phyloP scores from a whole-genome alignment of 2,113 vertebrate genomes.

The Campylomormyrus tamandua region DNA sequence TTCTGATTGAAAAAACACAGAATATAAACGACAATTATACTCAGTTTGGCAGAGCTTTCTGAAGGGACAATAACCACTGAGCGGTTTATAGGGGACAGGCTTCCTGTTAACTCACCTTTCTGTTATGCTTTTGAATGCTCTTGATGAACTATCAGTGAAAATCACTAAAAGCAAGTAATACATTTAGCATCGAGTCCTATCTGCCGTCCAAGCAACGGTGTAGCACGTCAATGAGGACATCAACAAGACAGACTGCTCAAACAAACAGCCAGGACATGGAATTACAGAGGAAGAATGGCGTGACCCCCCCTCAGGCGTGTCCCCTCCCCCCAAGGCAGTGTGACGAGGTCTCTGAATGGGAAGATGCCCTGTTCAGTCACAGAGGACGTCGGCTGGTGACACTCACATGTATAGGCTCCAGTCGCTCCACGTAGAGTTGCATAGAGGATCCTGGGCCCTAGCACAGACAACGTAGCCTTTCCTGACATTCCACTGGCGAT shows the following conservation, averaged over 20 bases:
- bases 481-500: not conserved
- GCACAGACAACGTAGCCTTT: not conserved
- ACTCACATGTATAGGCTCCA: constrained; percentile 18
- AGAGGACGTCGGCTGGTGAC: not conserved
- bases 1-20: not conserved
- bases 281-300: not conserved
- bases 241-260: not conserved
- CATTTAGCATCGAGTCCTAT: not conserved
- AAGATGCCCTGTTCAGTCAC: too few species aligned
- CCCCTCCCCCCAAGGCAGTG: not conserved
- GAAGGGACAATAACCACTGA: not conserved
- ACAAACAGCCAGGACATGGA: not conserved
- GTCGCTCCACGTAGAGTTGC: constrained; percentile 19
- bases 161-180: constrained; percentile 19
- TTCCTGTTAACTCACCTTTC: not conserved
- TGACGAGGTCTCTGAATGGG: not conserved
- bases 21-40: not conserved
- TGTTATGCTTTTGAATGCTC: not conserved
- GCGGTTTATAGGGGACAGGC: not conserved
- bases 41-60: not conserved
- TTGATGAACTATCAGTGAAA: not conserved
- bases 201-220: not conserved
- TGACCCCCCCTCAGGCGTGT: not conserved
- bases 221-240: not conserved
- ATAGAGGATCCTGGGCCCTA: constrained; percentile 14